Percentiles rank a stretch among this genome's conserved stretches.
Conservation (phyloP, 2,113 vertebrate genomes). For the Laticauda laticaudata region DNA sequence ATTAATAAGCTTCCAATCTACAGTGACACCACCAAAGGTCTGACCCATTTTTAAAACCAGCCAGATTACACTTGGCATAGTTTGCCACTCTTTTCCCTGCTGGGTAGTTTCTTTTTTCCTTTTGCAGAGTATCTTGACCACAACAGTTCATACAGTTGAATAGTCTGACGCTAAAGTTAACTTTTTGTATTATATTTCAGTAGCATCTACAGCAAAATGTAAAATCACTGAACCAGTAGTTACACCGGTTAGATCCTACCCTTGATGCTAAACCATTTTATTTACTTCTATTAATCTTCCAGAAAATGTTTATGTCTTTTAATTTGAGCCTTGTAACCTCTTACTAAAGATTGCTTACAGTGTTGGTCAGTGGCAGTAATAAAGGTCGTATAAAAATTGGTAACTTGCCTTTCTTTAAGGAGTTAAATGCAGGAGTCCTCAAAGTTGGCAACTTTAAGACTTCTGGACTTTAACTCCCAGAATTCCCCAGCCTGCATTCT, state of each 20-base stretch:
- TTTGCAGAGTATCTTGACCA: neutral
- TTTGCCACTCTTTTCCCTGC: neutral
- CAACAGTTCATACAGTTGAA: neutral
- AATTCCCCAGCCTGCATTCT: too few species aligned
- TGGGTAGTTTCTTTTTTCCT: neutral
- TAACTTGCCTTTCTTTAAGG: neutral
- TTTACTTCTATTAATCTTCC: neutral
- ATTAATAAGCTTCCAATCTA: conserved; percentile 26
- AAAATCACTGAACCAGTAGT: too few species aligned
- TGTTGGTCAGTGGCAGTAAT: neutral
- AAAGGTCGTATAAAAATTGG: neutral
- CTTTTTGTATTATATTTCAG: neutral
- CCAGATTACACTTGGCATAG: neutral
- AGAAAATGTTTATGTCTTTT: neutral
- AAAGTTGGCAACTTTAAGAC: too few species aligned
- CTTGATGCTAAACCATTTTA: neutral
- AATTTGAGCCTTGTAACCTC: neutral
- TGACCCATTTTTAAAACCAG: conserved; percentile 36
- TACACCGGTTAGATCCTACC: too few species aligned
- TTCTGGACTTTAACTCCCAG: too few species aligned
- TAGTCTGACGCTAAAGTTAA: neutral
- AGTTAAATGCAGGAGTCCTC: neutral
- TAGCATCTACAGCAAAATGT: neutral
- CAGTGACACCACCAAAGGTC: neutral
- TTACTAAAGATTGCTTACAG: neutral